phyloP scores from a whole-genome alignment of 2,113 vertebrate species.

The Plestiodon gilberti region DNA sequence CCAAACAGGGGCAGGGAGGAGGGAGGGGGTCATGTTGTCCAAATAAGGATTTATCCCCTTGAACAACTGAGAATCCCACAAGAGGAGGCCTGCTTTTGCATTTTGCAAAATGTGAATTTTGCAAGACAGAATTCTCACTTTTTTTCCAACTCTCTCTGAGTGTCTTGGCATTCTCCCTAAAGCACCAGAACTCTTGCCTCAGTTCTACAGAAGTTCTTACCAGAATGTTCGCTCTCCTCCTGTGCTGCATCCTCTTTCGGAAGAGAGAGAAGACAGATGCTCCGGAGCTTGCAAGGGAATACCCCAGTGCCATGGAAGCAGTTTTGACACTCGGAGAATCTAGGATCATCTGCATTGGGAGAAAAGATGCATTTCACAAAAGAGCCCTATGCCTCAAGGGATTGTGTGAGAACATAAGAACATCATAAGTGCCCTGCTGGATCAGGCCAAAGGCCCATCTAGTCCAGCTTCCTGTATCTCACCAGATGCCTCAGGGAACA shows the following conservation, averaged over 20 bases:
- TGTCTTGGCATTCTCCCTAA: neutral
- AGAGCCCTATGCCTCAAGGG: conserved; percentile 28
- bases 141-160: neutral
- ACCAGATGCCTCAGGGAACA: too few relatives aligned
- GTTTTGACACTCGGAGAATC: neutral
- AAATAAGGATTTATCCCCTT: too few relatives aligned
- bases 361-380: neutral
- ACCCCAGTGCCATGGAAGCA: neutral
- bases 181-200: neutral
- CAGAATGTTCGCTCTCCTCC: too few relatives aligned
- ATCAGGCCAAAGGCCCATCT: too few relatives aligned
- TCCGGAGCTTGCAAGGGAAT: neutral
- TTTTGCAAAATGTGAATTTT: neutral
- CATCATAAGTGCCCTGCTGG: too few relatives aligned
- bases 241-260: neutral
- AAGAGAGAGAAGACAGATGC: neutral
- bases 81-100: neutral
- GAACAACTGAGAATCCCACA: too few relatives aligned
- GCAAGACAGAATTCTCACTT: neutral
- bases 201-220: neutral
- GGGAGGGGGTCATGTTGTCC: too few relatives aligned
- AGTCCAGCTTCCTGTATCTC: too few relatives aligned
- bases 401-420: too few relatives aligned
- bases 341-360: neutral
- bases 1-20: too few relatives aligned